Evolutionary conservation across 2,797 vertebrate species (phyloP).

Genomic region (Lacerta bilineata): DNA sequence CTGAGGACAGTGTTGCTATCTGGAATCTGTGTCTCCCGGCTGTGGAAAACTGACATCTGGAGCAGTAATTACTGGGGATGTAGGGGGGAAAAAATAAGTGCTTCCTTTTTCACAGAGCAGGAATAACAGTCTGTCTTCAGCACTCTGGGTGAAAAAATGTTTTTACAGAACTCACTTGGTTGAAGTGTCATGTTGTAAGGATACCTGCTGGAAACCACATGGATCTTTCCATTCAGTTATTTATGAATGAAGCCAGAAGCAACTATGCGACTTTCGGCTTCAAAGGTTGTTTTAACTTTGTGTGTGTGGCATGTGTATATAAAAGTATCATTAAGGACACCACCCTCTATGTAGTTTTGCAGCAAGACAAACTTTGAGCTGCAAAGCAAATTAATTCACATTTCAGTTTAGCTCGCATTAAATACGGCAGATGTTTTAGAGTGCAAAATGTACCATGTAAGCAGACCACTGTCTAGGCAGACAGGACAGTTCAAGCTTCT

Average conservation of each 20-base stretch:
- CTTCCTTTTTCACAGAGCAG: conserved; percentile 56
- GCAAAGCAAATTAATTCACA: conserved; percentile 58
- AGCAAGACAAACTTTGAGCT: conserved; percentile 35
- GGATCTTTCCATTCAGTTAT: conserved; percentile 37
- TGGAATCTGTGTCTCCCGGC: conserved; percentile 53
- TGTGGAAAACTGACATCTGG: conserved; percentile 65
- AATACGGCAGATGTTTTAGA: conserved; percentile 58
- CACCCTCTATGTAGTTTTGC: conserved; percentile 29
- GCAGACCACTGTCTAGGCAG: conserved; percentile 12
- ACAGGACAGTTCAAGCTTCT: conserved; percentile 45
- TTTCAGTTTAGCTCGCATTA: conserved; percentile 59
- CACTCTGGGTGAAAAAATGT: conserved; percentile 53
- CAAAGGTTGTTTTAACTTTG: conserved; percentile 17
- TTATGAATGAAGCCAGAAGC: not conserved
- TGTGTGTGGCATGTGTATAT: conserved; percentile 12
- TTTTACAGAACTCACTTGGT: conserved; percentile 48
- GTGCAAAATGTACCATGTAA: conserved; percentile 49
- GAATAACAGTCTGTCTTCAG: conserved; percentile 59
- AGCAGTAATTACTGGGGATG: conserved; percentile 64
- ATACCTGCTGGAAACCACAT: conserved; percentile 35
- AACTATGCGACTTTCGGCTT: conserved; percentile 31
- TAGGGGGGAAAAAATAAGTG: conserved; percentile 17
- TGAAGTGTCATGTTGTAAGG: conserved; percentile 55
- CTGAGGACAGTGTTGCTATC: conserved; percentile 38
- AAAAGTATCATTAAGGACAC: conserved; percentile 21